A percentile compares a stretch with the other conserved stretches of the same genome.
phyloP scores from a whole-genome alignment of 2,113 vertebrate species.

The Python bivittatus region DNA sequence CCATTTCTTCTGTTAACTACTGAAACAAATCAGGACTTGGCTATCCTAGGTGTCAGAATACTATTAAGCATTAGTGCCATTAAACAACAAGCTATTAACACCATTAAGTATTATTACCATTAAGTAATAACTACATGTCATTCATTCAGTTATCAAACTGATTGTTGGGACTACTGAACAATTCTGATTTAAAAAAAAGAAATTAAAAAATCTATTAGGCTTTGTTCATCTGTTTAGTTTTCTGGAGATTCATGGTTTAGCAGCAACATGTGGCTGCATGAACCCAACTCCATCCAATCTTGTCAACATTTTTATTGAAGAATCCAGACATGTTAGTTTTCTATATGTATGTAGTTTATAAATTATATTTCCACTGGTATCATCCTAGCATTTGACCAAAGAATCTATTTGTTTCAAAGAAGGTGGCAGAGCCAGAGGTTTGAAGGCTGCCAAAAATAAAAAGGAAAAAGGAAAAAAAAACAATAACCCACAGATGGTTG shows the following conservation, averaged over 20 bases:
- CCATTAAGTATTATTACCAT: too few species aligned
- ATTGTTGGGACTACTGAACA: too few species aligned
- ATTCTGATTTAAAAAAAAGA: too few species aligned
- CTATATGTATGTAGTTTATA: background rate
- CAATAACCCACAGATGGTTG: background rate
- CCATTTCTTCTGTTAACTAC: too few species aligned
- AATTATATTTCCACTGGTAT: background rate
- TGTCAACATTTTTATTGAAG: background rate
- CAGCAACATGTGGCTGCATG: background rate
- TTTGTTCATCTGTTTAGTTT: background rate
- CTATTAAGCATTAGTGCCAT: too few species aligned
- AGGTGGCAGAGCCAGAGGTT: background rate
- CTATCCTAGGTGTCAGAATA: too few species aligned
- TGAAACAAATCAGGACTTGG: too few species aligned
- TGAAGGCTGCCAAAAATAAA: background rate
- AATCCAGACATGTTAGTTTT: background rate
- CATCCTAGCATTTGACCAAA: background rate
- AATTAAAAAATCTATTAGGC: background rate
- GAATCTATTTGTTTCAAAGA: background rate
- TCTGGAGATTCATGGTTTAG: background rate
- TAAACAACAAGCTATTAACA: too few species aligned
- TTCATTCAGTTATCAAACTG: too few species aligned
- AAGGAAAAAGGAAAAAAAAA: too few species aligned
- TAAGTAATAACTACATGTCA: too few species aligned
- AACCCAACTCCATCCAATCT: background rate